Evolutionary conservation across 2,797 vertebrate genomes (phyloP).

Genomic region (Spondyliosoma cantharus): DNA sequence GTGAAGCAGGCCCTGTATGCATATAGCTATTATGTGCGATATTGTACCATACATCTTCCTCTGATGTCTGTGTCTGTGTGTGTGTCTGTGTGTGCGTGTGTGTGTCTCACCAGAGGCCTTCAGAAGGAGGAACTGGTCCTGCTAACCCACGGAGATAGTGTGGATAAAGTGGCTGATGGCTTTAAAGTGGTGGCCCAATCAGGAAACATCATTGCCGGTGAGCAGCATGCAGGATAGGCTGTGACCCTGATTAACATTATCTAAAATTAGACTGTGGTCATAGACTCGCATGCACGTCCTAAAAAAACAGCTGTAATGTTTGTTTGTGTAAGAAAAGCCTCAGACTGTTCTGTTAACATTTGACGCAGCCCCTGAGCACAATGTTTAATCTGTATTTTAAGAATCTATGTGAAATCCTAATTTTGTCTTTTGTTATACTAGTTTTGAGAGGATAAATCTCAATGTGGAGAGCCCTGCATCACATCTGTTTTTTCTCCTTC

Average conservation of each 20-base stretch:
- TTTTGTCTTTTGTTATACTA: neutral
- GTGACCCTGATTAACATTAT: slow-evolving; percentile 1
- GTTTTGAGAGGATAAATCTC: neutral
- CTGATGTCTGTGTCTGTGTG: slow-evolving; percentile 28
- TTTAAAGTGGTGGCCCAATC: slow-evolving; percentile 98
- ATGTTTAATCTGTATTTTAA: neutral
- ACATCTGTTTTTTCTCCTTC: slow-evolving; percentile 7
- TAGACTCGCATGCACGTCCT: neutral
- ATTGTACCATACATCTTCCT: neutral
- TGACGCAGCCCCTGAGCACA: neutral
- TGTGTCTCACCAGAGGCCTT: slow-evolving; percentile 87
- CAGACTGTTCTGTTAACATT: slow-evolving; percentile 1
- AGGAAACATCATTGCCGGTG: slow-evolving; percentile 97
- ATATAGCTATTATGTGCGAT: neutral
- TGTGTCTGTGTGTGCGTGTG: slow-evolving; percentile 32
- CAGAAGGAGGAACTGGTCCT: slow-evolving; percentile 98
- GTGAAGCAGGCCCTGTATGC: neutral
- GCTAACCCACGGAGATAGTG: slow-evolving; percentile 97
- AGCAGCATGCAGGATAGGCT: neutral
- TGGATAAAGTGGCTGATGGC: slow-evolving; percentile 98
- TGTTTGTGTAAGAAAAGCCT: slow-evolving; percentile 1
- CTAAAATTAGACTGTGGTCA: slow-evolving; percentile 1
- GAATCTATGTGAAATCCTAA: neutral
- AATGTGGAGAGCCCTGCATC: neutral
- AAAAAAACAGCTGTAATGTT: slow-evolving; percentile 3